A percentile compares a stretch with the other conserved stretches of the same genome.
phyloP scores from a whole-genome alignment of 2,797 vertebrate genomes.

The Babyrousa celebensis region DNA sequence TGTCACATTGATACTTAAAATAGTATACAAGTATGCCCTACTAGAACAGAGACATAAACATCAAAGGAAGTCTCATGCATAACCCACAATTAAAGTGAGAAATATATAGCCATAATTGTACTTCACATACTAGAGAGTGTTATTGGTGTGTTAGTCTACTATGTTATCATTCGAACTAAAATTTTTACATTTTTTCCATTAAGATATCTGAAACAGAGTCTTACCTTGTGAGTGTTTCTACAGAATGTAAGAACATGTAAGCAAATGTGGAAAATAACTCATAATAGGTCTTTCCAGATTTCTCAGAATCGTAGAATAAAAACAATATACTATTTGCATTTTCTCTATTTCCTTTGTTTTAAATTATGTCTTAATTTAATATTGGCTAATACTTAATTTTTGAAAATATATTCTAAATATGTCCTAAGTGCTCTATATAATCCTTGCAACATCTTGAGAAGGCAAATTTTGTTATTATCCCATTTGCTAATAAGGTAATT shows the following conservation, averaged over 20 bases:
- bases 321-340: neutral
- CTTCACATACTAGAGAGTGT: neutral
- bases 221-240: neutral
- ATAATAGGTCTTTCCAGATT: neutral
- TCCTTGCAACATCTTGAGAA: neutral
- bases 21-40: neutral
- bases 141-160: neutral
- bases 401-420: neutral
- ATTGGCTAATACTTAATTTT: neutral
- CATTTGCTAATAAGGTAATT: neutral
- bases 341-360: neutral
- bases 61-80: neutral
- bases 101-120: neutral
- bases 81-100: neutral
- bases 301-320: slow-evolving; percentile 18
- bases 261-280: neutral
- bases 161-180: neutral
- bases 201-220: neutral
- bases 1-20: neutral
- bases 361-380: neutral
- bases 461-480: neutral
- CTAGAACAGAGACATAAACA: neutral
- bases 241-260: neutral
- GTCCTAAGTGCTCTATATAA: neutral
- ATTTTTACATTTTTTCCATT: neutral